Evolutionary conservation across 2,888 invertebrate species (phyloP).

Genomic region (Actias luna): DNA sequence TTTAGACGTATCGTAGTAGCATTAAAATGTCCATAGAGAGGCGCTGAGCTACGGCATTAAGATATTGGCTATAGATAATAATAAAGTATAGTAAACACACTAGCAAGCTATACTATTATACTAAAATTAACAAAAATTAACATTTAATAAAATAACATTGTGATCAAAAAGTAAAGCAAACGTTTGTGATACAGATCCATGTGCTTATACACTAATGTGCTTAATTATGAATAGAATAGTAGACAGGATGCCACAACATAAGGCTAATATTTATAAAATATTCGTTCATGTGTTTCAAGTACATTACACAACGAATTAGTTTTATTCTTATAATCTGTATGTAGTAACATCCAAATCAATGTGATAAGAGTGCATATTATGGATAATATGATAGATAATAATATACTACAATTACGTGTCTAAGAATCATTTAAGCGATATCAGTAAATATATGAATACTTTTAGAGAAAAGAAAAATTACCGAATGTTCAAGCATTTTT

Average conservation of each 20-base stretch:
- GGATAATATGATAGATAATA: background rate
- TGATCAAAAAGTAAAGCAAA: background rate
- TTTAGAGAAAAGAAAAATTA: background rate
- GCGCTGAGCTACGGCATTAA: background rate
- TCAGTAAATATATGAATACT: background rate
- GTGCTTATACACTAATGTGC: conserved; percentile 17
- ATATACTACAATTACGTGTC: background rate
- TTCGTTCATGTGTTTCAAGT: background rate
- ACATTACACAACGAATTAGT: background rate
- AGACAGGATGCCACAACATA: background rate
- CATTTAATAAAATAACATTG: conserved; percentile 11
- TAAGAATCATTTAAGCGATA: background rate
- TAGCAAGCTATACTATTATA: background rate
- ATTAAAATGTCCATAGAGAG: background rate
- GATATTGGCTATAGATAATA: background rate
- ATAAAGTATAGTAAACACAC: background rate
- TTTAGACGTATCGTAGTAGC: background rate
- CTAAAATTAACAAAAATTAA: background rate
- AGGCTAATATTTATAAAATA: no score
- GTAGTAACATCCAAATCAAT: background rate
- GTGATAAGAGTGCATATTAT: background rate
- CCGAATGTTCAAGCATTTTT: background rate
- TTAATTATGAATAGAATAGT: conserved; percentile 6
- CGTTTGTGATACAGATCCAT: conserved; percentile 17
- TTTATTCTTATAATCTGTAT: background rate